A percentile compares a stretch with the other conserved stretches of the same genome.
Evolutionary conservation across 1,140 invertebrate genomes (phyloP).

Genomic region (Trichonephila clavata): DNA sequence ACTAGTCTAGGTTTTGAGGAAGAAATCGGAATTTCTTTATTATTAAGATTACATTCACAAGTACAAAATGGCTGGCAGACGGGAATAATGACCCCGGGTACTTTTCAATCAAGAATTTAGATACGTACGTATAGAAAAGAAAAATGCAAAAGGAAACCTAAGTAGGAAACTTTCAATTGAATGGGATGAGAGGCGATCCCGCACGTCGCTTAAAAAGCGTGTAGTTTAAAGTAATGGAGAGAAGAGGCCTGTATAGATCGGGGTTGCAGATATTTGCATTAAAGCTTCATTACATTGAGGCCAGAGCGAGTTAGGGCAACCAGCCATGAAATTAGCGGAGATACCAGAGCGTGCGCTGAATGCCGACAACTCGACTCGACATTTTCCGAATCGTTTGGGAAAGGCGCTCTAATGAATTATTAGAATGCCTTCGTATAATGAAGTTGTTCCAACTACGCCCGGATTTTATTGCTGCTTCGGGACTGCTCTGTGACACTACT

Average conservation of each 20-base stretch:
- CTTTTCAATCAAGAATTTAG: no score
- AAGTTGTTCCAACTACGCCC: neutral
- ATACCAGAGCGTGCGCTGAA: slow-evolving; percentile 42
- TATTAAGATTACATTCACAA: no score
- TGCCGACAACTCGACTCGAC: slow-evolving; percentile 52
- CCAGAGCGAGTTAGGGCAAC: slow-evolving; percentile 44
- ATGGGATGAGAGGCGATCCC: neutral
- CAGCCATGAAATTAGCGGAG: slow-evolving; percentile 54
- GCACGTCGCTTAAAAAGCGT: slow-evolving; percentile 30
- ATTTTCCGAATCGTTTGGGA: slow-evolving; percentile 60
- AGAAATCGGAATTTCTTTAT: no score
- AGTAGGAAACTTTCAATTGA: neutral
- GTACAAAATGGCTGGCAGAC: no score
- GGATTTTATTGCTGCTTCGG: neutral
- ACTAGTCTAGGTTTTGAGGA: no score
- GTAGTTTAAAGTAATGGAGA: slow-evolving; percentile 12
- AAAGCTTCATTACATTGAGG: neutral
- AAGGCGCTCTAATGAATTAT: slow-evolving; percentile 41
- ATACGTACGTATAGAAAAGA: no score
- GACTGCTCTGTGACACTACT: no score
- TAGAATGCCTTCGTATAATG: neutral
- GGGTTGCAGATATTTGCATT: slow-evolving; percentile 44
- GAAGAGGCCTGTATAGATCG: neutral
- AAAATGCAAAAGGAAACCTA: neutral
- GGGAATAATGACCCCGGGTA: no score